A percentile compares a stretch with the other conserved stretches of the same genome.
These are phyloP conservation scores for Platyscapa corneri DNA, from an alignment of 1,140 invertebrate species.

Conservation along the genomic window DNA sequence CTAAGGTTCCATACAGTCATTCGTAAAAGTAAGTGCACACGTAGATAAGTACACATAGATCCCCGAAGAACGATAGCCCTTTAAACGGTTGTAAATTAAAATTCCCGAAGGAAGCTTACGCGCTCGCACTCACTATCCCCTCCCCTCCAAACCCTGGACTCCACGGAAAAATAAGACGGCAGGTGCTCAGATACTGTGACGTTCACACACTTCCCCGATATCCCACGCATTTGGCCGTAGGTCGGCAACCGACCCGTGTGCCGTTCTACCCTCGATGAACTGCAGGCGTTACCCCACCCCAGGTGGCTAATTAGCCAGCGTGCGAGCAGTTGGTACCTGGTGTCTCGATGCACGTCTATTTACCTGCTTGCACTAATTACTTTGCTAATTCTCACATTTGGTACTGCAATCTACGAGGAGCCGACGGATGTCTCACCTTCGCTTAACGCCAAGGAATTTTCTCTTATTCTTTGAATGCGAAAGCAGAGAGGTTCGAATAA, in stretches of 20 bases:
- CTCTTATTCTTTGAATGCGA: not conserved
- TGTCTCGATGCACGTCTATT: too few relatives aligned
- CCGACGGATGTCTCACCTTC: not conserved
- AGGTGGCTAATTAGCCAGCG: too few relatives aligned
- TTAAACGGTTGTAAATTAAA: slow-evolving; percentile 18
- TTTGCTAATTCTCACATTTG: not conserved
- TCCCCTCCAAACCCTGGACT: too few relatives aligned
- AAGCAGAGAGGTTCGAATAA: not conserved
- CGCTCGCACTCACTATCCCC: not conserved
- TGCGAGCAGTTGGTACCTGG: too few relatives aligned
- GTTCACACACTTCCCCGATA: slow-evolving; percentile 63
- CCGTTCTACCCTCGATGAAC: not conserved
- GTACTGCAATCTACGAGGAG: not conserved
- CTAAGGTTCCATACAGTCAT: not conserved
- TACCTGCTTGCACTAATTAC: not conserved
- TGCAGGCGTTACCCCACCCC: not conserved
- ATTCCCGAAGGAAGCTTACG: slow-evolving; percentile 9
- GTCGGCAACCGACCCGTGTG: too few relatives aligned
- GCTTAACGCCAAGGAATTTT: not conserved
- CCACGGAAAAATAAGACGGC: not conserved
- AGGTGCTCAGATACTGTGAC: slow-evolving; percentile 66
- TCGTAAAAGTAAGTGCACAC: not conserved
- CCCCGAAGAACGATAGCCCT: not conserved
- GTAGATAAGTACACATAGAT: not conserved
- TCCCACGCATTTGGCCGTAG: too few relatives aligned